These are phyloP conservation scores for Planiliza haematocheilus DNA, from an alignment of 2,113 vertebrate species.

Conservation along the genomic window DNA sequence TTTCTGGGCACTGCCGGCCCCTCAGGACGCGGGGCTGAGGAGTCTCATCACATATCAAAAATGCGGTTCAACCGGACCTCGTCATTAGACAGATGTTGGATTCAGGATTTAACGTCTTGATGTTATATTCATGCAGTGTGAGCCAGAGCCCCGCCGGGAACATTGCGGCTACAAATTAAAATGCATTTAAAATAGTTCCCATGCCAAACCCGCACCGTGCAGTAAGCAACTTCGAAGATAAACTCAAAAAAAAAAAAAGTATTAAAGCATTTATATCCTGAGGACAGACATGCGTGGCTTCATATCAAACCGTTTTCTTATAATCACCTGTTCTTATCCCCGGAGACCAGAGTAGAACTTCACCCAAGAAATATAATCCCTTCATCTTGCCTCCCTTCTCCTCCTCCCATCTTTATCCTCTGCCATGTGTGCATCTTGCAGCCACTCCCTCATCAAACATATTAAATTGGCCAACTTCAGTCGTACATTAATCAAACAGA, in stretches of 20 bases:
- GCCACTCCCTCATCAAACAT: slow-evolving; percentile 53
- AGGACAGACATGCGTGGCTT: slow-evolving; percentile 44
- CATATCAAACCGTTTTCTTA: slow-evolving; percentile 50
- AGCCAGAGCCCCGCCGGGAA: slow-evolving; percentile 2
- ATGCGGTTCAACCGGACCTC: slow-evolving; percentile 36
- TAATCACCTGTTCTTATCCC: slow-evolving; percentile 66
- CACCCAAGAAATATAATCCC: slow-evolving; percentile 60
- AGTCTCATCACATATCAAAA: slow-evolving; percentile 61
- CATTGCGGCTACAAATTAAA: slow-evolving; percentile 37
- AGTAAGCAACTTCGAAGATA: slow-evolving; percentile 43
- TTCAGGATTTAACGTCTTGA: slow-evolving; percentile 55
- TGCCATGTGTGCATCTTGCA: slow-evolving; percentile 49
- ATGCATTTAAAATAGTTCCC: slow-evolving; percentile 38
- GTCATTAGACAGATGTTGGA: slow-evolving; percentile 61
- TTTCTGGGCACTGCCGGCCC: slow-evolving; percentile 52
- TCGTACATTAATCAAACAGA: slow-evolving; percentile 54
- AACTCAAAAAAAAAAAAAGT: slow-evolving; percentile 42
- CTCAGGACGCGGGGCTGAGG: slow-evolving; percentile 32
- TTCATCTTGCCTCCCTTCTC: slow-evolving; percentile 41
- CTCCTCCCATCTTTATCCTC: slow-evolving; percentile 49
- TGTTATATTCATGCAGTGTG: slow-evolving; percentile 60
- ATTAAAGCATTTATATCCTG: slow-evolving; percentile 37
- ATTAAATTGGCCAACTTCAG: slow-evolving; percentile 48
- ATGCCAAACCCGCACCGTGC: slow-evolving; percentile 14
- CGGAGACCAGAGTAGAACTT: slow-evolving; percentile 49